Conservation (phyloP, 2,797 vertebrate species). For the Nannoperca obscura region DNA sequence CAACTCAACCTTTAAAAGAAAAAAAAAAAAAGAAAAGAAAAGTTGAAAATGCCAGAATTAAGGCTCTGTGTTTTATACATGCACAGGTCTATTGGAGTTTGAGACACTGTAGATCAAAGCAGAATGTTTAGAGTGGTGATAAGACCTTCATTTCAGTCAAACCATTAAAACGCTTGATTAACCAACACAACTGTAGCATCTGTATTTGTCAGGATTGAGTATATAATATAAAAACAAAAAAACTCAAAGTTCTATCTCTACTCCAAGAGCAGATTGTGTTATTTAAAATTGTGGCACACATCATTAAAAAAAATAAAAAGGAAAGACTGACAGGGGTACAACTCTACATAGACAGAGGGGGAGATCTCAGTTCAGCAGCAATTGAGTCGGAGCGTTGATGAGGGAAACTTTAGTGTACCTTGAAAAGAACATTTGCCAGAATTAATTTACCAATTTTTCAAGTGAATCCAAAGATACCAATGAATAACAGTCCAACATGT, state of each 20-base stretch:
- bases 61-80: slow-evolving; percentile 20
- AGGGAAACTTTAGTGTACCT: slow-evolving; percentile 93
- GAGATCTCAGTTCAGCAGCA: slow-evolving; percentile 83
- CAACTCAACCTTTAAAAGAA: slow-evolving; percentile 1
- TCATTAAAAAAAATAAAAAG: slow-evolving; percentile 35
- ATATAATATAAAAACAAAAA: slow-evolving; percentile 76
- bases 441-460: too few relatives aligned
- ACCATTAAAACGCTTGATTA: slow-evolving; percentile 68
- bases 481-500: neutral
- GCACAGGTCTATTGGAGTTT: slow-evolving; percentile 19
- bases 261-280: slow-evolving; percentile 66
- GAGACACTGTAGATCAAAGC: slow-evolving; percentile 21
- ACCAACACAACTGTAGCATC: slow-evolving; percentile 46
- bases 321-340: slow-evolving; percentile 13
- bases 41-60: neutral
- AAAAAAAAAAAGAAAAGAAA: neutral
- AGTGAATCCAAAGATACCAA: neutral
- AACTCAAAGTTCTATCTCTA: slow-evolving; percentile 59
- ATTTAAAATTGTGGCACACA: slow-evolving; percentile 40
- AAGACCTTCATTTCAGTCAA: slow-evolving; percentile 44
- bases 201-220: slow-evolving; percentile 58
- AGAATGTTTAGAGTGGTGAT: slow-evolving; percentile 6
- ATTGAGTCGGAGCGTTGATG: slow-evolving; percentile 88
- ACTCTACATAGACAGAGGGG: slow-evolving; percentile 16
- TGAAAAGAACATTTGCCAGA: neutral